Conservation (phyloP, 2,113 vertebrate genomes). For the Sander vitreus region DNA sequence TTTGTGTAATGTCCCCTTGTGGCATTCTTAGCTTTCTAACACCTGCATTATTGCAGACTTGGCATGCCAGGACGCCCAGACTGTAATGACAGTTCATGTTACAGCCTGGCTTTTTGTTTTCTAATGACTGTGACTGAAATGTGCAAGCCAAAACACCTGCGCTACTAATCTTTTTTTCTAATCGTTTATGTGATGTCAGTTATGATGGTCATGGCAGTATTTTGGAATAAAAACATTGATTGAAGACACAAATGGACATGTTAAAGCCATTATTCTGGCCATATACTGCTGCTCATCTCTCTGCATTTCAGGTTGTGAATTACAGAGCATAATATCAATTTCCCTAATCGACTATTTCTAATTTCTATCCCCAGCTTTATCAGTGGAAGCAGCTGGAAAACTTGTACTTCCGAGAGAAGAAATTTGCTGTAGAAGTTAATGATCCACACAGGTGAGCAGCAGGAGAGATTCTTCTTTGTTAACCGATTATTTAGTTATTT, state of each 20-base stretch:
- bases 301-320: not conserved
- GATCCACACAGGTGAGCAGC: conserved; percentile 93
- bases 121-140: conserved; percentile 50
- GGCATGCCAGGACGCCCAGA: conserved; percentile 42
- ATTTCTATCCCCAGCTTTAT: conserved; percentile 87
- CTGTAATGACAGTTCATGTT: conserved; percentile 63
- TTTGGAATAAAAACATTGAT: not conserved
- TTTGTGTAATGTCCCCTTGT: conserved; percentile 47
- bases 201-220: not conserved
- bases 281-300: not conserved
- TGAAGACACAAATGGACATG: not conserved
- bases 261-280: not conserved
- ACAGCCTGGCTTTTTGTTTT: conserved; percentile 57
- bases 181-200: conserved; percentile 5
- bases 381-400: conserved; percentile 99
- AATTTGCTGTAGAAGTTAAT: conserved; percentile 98
- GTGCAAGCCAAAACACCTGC: conserved; percentile 21
- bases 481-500: not conserved
- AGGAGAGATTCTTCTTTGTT: not conserved
- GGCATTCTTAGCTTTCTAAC: conserved; percentile 44
- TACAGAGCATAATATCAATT: not conserved
- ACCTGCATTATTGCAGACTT: conserved; percentile 65
- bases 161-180: not conserved
- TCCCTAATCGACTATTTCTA: not conserved
- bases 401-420: conserved; percentile 98